Evolutionary conservation across 64 coral and sea anemone species (phyloP), one percentile per base, ranked within the genome.

Genomic region (Pachyseris speciosa): DNA sequence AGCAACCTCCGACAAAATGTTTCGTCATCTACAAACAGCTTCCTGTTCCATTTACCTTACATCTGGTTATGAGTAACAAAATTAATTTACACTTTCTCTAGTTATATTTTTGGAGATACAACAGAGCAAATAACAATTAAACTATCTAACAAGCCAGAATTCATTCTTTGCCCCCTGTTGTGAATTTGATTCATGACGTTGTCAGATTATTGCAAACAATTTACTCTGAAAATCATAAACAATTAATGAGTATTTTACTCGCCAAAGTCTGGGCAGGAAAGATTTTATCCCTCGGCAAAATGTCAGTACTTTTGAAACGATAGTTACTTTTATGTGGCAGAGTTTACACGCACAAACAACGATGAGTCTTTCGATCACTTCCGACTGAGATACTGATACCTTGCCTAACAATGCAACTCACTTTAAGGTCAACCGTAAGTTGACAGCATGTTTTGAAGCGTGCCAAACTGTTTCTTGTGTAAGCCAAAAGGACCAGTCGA

Each of bases 181-280:
- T 25, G 19, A 39, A 1, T 76, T 76, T 50, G 13, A 31, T 51
- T 50, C 24, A 17, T 31, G 73, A 50, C 43, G 73, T 76, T 25
- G 43, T 10, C 61, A 29, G 25, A 38, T 22, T 76, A 5, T 61
- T 81, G 20, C 51, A 81, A 81, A 81, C 30, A 22, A 57, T 53
- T 63, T 81, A 7, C 11, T 9, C 11, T 9, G 19, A 81, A 55
- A 81, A 63, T 61, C 77, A 81, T 63, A 25, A 81, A 81, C 53
- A 63, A 61, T 81, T 61, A 27, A 81, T 81, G 16, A 50, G 47
- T 9, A 58, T 9, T 61, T 61, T 81, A 15, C 53, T 81, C 8
- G 3, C 9, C 16, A 61, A 26, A 28, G 31, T 22, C 63, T 26
- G 27, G 40, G 9, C 15, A 24, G 24, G 2, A 3, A 29, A 34